These are phyloP conservation scores for Nomada ruficornis DNA, from an alignment of 2,888 invertebrate species.

Conservation along the genomic window DNA sequence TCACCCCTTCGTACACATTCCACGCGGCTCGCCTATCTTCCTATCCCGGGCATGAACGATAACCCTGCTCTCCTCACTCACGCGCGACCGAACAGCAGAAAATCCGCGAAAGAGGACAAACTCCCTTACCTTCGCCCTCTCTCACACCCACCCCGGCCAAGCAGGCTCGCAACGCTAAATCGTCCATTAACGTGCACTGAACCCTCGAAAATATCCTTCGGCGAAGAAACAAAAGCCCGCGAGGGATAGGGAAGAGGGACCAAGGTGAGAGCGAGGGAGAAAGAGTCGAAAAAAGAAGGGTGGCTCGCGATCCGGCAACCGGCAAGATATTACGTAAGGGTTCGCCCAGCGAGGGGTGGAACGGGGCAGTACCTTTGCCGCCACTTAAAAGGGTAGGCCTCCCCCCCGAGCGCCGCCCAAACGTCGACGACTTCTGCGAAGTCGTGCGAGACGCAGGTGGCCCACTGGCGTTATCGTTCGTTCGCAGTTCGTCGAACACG, in stretches of 20 bases:
- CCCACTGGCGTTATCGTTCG: constrained; percentile 62
- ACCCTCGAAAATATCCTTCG: constrained; percentile 62
- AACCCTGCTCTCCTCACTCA: background rate
- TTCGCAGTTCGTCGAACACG: constrained; percentile 67
- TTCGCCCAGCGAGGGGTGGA: constrained; percentile 21
- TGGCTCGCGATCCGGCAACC: constrained; percentile 47
- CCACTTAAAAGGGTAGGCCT: constrained; percentile 55
- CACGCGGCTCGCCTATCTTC: background rate
- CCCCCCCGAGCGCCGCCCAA: constrained; percentile 9
- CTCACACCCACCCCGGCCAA: constrained; percentile 19
- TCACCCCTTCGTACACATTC: background rate
- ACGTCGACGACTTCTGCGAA: constrained; percentile 52
- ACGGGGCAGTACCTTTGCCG: constrained; percentile 54
- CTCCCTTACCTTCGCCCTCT: constrained; percentile 13
- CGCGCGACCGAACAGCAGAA: background rate
- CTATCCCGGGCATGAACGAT: background rate
- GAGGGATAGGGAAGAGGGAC: background rate
- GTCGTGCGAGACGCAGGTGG: constrained; percentile 57
- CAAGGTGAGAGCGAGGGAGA: background rate
- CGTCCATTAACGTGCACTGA: constrained; percentile 61
- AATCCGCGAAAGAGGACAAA: constrained; percentile 30
- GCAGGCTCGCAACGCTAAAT: constrained; percentile 51
- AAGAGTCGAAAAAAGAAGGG: constrained; percentile 24
- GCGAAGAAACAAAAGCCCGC: constrained; percentile 40
- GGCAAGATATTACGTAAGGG: constrained; percentile 58